Base-by-base conservation (phyloP, 1,140 invertebrate genomes). In the Ceratoteleas bidentatus region DNA sequence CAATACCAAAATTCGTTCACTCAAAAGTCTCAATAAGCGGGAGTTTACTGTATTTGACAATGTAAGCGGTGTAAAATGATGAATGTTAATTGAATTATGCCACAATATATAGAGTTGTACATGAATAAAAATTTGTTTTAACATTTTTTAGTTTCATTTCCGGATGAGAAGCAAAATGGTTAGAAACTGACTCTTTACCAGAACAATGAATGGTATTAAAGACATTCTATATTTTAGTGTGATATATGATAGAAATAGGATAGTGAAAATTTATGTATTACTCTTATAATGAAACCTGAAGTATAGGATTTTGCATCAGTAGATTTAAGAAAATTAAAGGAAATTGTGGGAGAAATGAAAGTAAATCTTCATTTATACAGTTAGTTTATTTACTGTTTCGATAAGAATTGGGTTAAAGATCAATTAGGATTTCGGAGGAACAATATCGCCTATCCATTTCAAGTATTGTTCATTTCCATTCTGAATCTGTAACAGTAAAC, bases 391-490 rank as follows among this genome's bases (percentile, higher is more conserved):
- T 40, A 11, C 6, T 40, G 36, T 40, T 8, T 6, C 34, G 34
- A 9, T 1, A 40, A 40, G 6, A 40, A 40, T 8, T 6, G 2
- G 10, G 10, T 6, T 6, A 40, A 40, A 40, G 24, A 2, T 1
- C 24, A 24, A 24, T 24, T 24, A 24, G 24, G 24, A 24, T 24
- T 24, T 24, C 4, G 24, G 24, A 1, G 24, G 24, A 24, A 24
- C 24, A 24, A 24, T 24, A 24, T 24, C 24, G 4, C 24, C 24
- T 24, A 24, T 24, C 24, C 24, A 24, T 24, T 40, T 93, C 15
- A 96, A 91, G 87, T 96, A 96, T 15, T 93, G 91, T n/a, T 92
- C 91, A 87, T 95, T 96, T 8, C 96, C 96, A 89, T 94, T 94
- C 84, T 95, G 92, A 83, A 96, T 96, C 91, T 92, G 61, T 36